Base-by-base conservation (phyloP, 2,888 invertebrate species). In the Anoncus sp. region DNA sequence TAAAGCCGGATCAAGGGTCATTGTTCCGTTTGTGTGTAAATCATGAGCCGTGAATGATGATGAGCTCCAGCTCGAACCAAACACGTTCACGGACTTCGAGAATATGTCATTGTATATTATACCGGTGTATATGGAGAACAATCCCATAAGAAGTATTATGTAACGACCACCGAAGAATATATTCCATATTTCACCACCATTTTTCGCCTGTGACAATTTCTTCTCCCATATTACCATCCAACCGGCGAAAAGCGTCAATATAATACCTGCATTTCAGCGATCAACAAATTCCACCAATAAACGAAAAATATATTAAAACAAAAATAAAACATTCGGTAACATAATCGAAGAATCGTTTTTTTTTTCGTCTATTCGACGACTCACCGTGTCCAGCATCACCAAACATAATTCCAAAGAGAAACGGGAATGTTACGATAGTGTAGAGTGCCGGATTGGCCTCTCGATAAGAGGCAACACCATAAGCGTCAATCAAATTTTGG, bases 321-420 rank as follows among this genome's bases (percentile, higher is more conserved):
- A 24, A 55, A 63, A 38, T 12, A 20, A 53, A 53, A 62, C n/a
- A 4, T 53, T 24, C 12, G 10, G 3, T 38, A 3, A 7, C 3
- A 31, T 31, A 5, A 31, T 31, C 31, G 31, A 7, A 31, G 7
- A 31, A 31, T 31, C 31, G 7, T 45, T 63, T 62, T 62, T 45
- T 27, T 55, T 3, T 62, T 72, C 14, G 27, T n/a, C 16, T 16
- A 53, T 31, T 40, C 31, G 22, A 16, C 12, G 57, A 77, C 82
- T 84, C 60, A 88, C 90, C 98, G 91, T 98, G 98, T 12, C 98
- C 98, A 87, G 95, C 92, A 90, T 98, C 98, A 20, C 98, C 98
- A 91, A 98, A 99, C 98, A 99, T 99, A 85, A 98, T 95, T 57
- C 97, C 97, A 92, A 98, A 98, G 49, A 98, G 92, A 93, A 98